Conservation (phyloP, 2,888 invertebrate species). For the Cetonia aurata region DNA sequence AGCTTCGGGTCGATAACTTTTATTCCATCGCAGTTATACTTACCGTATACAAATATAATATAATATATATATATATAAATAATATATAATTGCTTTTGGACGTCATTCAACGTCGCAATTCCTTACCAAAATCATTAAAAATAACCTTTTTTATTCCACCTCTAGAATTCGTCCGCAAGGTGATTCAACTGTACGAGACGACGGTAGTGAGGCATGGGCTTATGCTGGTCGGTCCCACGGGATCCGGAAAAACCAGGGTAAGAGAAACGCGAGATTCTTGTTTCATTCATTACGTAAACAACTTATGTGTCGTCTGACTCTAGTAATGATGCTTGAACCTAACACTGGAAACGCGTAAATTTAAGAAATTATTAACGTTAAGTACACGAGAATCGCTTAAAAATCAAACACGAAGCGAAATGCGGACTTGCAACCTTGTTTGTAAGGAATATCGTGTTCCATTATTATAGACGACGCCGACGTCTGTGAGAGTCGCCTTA, state of each 20-base stretch:
- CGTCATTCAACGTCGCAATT: not conserved
- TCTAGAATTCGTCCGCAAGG: conserved; percentile 80
- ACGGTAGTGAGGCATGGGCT: conserved; percentile 86
- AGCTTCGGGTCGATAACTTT: no score
- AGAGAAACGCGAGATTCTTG: conserved; percentile 47
- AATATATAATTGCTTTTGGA: not conserved
- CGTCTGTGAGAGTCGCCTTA: no score
- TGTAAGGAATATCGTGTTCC: no score
- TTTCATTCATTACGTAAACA: conserved; percentile 9
- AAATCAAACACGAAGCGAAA: conserved; percentile 6
- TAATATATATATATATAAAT: no score
- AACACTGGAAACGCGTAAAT: not conserved
- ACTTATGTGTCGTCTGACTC: not conserved
- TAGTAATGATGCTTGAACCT: not conserved
- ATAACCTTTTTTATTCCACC: conserved; percentile 48
- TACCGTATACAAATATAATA: no score
- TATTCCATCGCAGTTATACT: no score
- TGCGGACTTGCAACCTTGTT: no score
- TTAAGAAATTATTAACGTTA: conserved; percentile 25
- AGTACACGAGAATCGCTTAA: conserved; percentile 1
- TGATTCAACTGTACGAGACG: conserved; percentile 86
- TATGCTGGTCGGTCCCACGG: conserved; percentile 86
- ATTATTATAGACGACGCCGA: no score
- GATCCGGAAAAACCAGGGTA: conserved; percentile 85
- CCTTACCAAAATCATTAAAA: not conserved